phyloP scores from a whole-genome alignment of 2,888 invertebrate species.

The Dasysyrphus albostriatus region DNA sequence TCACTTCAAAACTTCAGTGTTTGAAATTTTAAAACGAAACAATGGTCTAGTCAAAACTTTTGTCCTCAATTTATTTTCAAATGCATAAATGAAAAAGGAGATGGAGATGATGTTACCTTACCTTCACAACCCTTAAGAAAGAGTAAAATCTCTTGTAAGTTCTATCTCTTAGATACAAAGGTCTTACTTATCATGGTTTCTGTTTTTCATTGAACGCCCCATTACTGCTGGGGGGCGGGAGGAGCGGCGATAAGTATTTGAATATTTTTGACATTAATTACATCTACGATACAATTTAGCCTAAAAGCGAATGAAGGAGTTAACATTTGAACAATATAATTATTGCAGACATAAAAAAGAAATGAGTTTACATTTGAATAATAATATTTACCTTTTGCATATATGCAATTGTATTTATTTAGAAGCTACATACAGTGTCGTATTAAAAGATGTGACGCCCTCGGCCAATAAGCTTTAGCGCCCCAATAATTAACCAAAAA shows the following conservation, averaged over 20 bases:
- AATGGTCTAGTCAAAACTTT: not conserved
- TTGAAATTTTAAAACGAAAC: not conserved
- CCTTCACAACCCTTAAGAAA: not conserved
- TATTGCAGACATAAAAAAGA: not conserved
- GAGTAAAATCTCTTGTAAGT: not conserved
- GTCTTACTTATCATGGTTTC: not conserved
- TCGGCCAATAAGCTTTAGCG: too few relatives aligned
- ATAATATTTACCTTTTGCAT: too few relatives aligned
- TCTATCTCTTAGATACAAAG: not conserved
- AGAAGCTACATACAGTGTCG: too few relatives aligned
- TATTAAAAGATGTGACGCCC: too few relatives aligned
- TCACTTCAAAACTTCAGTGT: not conserved
- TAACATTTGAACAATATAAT: constrained; percentile 22
- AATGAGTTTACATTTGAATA: too few relatives aligned
- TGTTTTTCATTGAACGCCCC: not conserved
- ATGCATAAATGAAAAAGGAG: not conserved
- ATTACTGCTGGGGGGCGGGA: not conserved
- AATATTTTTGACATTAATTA: constrained; percentile 31
- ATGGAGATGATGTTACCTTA: not conserved
- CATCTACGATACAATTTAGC: constrained; percentile 4
- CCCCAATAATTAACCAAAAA: too few relatives aligned
- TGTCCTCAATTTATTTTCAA: not conserved
- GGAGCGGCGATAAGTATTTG: constrained; percentile 7
- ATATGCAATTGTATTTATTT: too few relatives aligned
- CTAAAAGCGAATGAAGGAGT: constrained; percentile 20